Conservation (phyloP, 2,888 invertebrate genomes). For the Ferrisia virgata region DNA sequence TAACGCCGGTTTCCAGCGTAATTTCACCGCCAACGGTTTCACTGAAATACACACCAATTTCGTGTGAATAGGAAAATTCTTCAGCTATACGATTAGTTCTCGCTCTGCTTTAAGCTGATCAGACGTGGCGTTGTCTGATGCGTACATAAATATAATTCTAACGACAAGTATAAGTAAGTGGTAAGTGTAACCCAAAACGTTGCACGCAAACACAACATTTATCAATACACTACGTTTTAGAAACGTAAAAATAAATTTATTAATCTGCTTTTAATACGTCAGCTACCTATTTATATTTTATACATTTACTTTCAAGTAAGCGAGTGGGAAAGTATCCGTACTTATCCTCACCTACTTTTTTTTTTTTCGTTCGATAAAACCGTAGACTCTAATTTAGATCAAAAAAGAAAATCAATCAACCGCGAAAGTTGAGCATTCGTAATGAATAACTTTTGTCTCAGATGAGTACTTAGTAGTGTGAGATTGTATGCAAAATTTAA, state of each 20-base stretch:
- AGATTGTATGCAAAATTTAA: no score
- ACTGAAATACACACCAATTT: constrained; percentile 18
- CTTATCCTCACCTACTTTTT: no score
- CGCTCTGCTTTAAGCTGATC: not conserved
- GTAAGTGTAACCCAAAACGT: not conserved
- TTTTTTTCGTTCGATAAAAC: no score
- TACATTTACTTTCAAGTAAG: not conserved
- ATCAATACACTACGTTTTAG: not conserved
- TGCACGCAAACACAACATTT: not conserved
- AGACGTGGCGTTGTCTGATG: not conserved
- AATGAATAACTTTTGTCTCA: no score
- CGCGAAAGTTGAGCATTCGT: no score
- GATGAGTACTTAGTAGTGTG: no score
- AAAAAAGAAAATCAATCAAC: no score
- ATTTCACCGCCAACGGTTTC: constrained; percentile 32
- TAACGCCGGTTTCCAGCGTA: constrained; percentile 30
- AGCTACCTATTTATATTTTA: not conserved
- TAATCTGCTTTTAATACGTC: not conserved
- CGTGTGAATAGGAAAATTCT: not conserved
- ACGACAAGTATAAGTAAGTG: not conserved
- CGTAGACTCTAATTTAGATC: no score
- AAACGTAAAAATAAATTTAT: not conserved
- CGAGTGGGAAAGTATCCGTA: no score
- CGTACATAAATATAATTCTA: not conserved
- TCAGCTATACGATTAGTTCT: not conserved